These are phyloP conservation scores for Polymixis flavicincta DNA, from an alignment of 2,888 invertebrate genomes.

Conservation along the genomic window DNA sequence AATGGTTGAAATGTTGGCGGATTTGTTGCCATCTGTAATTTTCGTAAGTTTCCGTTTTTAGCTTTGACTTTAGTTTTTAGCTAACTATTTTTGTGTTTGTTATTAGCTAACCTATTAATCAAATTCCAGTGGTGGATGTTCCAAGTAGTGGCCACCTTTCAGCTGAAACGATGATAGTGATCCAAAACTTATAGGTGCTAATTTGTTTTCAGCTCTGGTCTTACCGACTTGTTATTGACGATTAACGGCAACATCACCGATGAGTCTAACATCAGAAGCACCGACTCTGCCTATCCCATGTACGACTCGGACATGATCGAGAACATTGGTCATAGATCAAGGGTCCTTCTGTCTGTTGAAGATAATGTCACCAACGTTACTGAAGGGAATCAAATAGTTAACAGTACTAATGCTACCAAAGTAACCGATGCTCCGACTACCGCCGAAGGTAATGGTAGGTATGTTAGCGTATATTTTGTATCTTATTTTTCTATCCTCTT, in stretches of 20 bases:
- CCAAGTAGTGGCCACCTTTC: not conserved
- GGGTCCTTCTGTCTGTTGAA: constrained; percentile 75
- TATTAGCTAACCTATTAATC: too few species aligned
- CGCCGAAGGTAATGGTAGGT: constrained; percentile 54
- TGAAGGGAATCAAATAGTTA: constrained; percentile 2
- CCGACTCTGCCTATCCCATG: constrained; percentile 63
- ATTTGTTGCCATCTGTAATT: too few species aligned
- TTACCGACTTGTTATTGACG: constrained; percentile 7
- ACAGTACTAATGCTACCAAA: constrained; percentile 2
- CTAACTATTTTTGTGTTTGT: too few species aligned
- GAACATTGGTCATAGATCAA: constrained; percentile 79
- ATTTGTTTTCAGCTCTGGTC: constrained; percentile 50
- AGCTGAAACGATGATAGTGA: not conserved
- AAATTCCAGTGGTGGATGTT: not conserved
- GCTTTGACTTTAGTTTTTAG: too few species aligned
- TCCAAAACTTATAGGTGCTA: not conserved
- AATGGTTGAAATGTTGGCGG: not conserved
- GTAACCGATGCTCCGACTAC: not conserved
- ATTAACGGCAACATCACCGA: constrained; percentile 21
- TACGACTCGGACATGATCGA: constrained; percentile 78
- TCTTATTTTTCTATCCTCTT: not conserved
- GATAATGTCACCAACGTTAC: constrained; percentile 58
- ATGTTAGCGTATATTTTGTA: constrained; percentile 40
- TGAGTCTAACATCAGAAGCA: not conserved
- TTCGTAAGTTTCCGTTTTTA: too few species aligned